Evolutionary conservation across 2,888 invertebrate genomes (phyloP), one percentile per base, ranked within the genome.

Genomic region (Pyralis farinalis): DNA sequence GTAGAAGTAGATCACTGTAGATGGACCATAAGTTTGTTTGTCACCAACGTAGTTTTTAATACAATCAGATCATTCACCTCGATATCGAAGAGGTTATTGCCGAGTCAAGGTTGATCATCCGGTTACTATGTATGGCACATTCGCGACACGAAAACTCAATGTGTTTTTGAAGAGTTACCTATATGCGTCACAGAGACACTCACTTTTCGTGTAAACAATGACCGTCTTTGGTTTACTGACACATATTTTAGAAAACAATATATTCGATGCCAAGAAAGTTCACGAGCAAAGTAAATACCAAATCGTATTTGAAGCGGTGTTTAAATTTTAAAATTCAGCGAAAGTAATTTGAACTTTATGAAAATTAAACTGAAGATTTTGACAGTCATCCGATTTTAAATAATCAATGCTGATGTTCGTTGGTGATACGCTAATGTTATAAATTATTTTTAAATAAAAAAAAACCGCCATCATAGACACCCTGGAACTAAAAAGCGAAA

Each of bases 71-170:
- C 58, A 41, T 62, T 70, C 61, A 66, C 63, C 60, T 68, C 65
- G 52, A 51, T 62, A 53, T 42, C 39, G 32, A 51, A 60, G 54
- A 47, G 49, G 53, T 60, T 54, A 58, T 47, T 59, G 54, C 68
- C 67, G 75, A 75, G 70, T 68, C 67, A 76, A 75, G 70, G 75
- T 53, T 65, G 64, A 63, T 56, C 51, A 44, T 37, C 43, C 34
- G 44, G 37, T 74, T 73, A 67, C 62, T 72, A 77, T 71, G 71
- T 65, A 50, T 31, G 42, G 42, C 62, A 51, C 61, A 58, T 53
- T 41, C 48, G 40, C 54, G 67, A 59, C 72, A 74, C 57, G 55
- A 47, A 69, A 71, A 69, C 63, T 61, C 58, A 63, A 70, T 57
- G 36, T 36, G 60, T 54, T 60, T 64, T 66, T 58, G 60, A 65